These are phyloP conservation scores for Anguilla anguilla DNA, from an alignment of 2,797 vertebrate species.

Conservation along the genomic window DNA sequence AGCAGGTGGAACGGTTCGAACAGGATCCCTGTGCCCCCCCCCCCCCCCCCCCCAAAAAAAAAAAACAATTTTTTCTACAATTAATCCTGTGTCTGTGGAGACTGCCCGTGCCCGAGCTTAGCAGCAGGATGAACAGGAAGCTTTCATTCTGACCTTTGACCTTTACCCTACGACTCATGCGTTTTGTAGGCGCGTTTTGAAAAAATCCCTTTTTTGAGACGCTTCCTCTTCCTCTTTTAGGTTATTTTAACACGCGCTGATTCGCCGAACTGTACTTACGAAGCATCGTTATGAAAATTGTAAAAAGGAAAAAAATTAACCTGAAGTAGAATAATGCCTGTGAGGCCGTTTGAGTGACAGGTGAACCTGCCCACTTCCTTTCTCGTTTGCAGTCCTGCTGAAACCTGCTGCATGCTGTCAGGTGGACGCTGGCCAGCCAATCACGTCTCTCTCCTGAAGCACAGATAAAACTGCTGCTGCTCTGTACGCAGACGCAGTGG, in stretches of 20 bases:
- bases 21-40: neutral
- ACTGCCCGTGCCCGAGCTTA: neutral
- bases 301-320: too few relatives aligned
- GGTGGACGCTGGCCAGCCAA: neutral
- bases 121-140: neutral
- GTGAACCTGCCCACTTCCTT: neutral
- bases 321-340: neutral
- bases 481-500: neutral
- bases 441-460: neutral
- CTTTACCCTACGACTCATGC: neutral
- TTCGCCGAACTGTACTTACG: neutral
- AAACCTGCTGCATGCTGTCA: conserved; percentile 2
- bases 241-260: neutral
- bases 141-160: neutral
- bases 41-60: neutral
- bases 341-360: neutral
- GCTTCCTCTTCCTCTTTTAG: neutral
- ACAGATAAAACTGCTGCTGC: neutral
- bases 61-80: neutral
- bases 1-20: neutral
- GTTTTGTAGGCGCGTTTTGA: neutral
- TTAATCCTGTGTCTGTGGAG: neutral
- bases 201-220: neutral
- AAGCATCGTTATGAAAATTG: neutral
- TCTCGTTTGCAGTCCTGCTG: neutral